A percentile compares a stretch with the other conserved stretches of the same genome.
Evolutionary conservation across 2,888 invertebrate species (phyloP).

Genomic region (Chrysina gloriosa): DNA sequence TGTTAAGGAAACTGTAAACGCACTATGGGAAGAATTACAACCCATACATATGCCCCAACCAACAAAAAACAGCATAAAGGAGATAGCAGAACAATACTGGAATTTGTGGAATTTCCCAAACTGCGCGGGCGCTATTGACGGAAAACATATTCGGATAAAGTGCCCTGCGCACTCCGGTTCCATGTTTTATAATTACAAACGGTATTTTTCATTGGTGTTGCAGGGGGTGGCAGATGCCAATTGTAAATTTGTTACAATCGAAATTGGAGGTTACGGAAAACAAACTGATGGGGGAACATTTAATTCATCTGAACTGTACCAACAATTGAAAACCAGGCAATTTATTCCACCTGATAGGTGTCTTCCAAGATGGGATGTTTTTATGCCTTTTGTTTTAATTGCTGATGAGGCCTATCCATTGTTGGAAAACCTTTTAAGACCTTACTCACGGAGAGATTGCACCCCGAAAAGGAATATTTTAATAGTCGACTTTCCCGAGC

Average conservation of each 20-base stretch:
- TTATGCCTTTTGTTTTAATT: slow-evolving; percentile 2
- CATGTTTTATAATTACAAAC: too few species aligned
- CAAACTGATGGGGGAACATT: slow-evolving; percentile 9
- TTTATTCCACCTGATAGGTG: not conserved
- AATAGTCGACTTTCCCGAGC: not conserved
- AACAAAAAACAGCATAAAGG: not conserved
- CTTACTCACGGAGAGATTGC: not conserved
- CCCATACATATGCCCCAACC: not conserved
- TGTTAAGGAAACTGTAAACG: too few species aligned
- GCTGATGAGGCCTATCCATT: slow-evolving; percentile 9
- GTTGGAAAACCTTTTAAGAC: not conserved
- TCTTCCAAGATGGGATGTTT: slow-evolving; percentile 5
- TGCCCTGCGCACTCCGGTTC: too few species aligned
- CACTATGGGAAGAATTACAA: too few species aligned
- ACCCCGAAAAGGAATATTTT: not conserved
- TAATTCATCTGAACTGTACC: not conserved
- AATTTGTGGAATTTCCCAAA: too few species aligned
- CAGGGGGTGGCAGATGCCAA: not conserved
- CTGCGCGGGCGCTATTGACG: too few species aligned
- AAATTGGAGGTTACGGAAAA: slow-evolving; percentile 13
- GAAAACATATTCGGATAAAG: too few species aligned
- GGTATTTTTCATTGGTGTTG: not conserved
- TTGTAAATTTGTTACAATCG: not conserved
- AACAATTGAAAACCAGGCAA: not conserved
- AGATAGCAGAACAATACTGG: too few species aligned